Percentiles rank a stretch among this genome's conserved stretches.
Conservation (phyloP, 2,888 invertebrate species). For the Idaea straminata region DNA sequence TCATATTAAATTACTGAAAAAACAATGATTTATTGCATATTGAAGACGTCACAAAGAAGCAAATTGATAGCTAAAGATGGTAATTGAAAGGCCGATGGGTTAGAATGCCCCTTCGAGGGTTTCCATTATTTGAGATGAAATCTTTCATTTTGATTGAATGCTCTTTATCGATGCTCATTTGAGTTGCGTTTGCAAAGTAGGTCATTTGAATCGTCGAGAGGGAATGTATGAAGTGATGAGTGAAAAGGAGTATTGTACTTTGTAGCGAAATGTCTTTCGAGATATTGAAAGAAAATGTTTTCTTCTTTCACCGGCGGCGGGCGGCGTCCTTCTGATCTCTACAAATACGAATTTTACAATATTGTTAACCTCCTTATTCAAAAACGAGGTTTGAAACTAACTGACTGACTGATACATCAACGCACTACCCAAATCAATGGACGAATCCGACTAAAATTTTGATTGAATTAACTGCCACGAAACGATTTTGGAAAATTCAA, state of each 20-base stretch:
- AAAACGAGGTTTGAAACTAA: too few species aligned
- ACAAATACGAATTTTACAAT: too few species aligned
- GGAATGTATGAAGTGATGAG: not conserved
- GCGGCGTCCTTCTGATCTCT: too few species aligned
- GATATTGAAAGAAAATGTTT: not conserved
- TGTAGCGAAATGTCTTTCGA: not conserved
- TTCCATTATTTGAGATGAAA: constrained; percentile 63
- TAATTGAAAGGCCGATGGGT: constrained; percentile 74
- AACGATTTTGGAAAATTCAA: too few species aligned
- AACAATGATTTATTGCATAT: constrained; percentile 13
- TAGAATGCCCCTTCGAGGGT: constrained; percentile 70
- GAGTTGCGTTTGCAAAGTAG: constrained; percentile 25
- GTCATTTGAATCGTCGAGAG: constrained; percentile 17
- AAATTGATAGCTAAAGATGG: constrained; percentile 78
- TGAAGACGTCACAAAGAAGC: constrained; percentile 65
- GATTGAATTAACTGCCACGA: too few species aligned
- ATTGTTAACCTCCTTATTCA: too few species aligned
- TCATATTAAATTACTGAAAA: not conserved
- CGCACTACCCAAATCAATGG: too few species aligned
- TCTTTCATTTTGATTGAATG: constrained; percentile 48
- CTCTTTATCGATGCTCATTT: constrained; percentile 31
- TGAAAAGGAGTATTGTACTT: not conserved
- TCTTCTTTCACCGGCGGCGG: not conserved
- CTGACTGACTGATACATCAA: too few species aligned
- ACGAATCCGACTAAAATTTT: too few species aligned